phyloP scores from a whole-genome alignment of 2,113 vertebrate genomes.

The Lethenteron camtschaticum region DNA sequence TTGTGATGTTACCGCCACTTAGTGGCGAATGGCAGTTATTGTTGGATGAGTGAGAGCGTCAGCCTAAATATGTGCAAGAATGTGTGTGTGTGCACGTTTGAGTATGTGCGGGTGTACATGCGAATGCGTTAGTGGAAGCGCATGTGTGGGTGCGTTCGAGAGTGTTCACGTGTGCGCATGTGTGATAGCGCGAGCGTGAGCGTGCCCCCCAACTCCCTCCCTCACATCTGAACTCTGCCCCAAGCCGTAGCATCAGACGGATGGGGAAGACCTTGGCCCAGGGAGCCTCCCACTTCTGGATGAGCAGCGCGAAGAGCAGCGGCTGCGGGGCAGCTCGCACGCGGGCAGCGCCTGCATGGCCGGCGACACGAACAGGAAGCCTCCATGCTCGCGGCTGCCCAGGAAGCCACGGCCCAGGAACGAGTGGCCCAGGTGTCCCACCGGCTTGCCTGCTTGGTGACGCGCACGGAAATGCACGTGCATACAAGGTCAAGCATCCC shows the following conservation, averaged over 20 bases:
- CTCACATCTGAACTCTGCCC: conserved; percentile 92
- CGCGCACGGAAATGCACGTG: too few species aligned
- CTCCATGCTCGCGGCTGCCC: conserved; percentile 81
- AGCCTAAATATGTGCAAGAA: too few species aligned
- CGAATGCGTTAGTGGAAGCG: too few species aligned
- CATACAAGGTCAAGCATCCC: too few species aligned
- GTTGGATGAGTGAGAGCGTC: too few species aligned
- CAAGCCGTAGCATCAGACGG: conserved; percentile 77
- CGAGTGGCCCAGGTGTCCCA: conserved; percentile 77
- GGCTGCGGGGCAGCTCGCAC: conserved; percentile 75
- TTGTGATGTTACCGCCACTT: too few species aligned
- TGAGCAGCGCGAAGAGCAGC: conserved; percentile 77
- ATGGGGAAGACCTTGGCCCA: conserved; percentile 98
- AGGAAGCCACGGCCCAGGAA: conserved; percentile 93
- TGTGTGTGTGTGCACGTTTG: too few species aligned
- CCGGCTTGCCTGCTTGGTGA: conserved; percentile 42
- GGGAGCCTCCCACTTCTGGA: conserved; percentile 98
- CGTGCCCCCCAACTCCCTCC: conserved; percentile 9
- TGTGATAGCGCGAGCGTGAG: too few species aligned
- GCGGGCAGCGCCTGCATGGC: conserved; percentile 89
- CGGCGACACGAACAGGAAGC: conserved; percentile 72
- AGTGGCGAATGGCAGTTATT: too few species aligned
- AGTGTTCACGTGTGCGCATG: too few species aligned
- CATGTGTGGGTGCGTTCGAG: too few species aligned
- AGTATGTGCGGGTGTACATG: too few species aligned